Percentiles rank a stretch among this genome's conserved stretches.
phyloP scores from a whole-genome alignment of 2,888 invertebrate species.

The Polydrusus tereticollis region DNA sequence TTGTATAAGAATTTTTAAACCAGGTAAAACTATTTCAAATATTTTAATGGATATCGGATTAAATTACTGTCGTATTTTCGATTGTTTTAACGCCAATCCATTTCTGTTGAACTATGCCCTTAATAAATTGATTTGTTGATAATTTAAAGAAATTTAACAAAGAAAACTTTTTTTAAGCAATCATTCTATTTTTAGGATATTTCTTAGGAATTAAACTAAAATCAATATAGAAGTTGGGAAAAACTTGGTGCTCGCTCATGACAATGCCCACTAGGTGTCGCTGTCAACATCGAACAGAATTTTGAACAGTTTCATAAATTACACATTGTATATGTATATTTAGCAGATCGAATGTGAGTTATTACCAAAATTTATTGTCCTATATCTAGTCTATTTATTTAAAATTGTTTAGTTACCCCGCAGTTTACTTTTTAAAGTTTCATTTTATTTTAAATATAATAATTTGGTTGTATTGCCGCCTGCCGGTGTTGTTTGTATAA shows the following conservation, averaged over 20 bases:
- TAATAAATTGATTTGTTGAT: no score
- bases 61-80: no score
- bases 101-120: no score
- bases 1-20: no score
- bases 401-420: background rate
- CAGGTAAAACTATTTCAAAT: no score
- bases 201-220: background rate
- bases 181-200: no score
- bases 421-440: slow-evolving; percentile 7
- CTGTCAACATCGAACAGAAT: background rate
- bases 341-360: background rate
- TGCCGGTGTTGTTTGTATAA: background rate
- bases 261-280: background rate
- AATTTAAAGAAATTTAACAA: no score
- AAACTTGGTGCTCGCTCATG: background rate
- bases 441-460: background rate
- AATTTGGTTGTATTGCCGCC: background rate
- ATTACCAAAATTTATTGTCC: background rate
- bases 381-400: background rate
- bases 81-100: no score
- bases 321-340: background rate
- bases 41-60: no score
- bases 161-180: no score
- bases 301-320: background rate
- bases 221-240: background rate